These are phyloP conservation scores for Nipponacmea schrenckii DNA, from an alignment of 2,888 invertebrate genomes.

Conservation along the genomic window DNA sequence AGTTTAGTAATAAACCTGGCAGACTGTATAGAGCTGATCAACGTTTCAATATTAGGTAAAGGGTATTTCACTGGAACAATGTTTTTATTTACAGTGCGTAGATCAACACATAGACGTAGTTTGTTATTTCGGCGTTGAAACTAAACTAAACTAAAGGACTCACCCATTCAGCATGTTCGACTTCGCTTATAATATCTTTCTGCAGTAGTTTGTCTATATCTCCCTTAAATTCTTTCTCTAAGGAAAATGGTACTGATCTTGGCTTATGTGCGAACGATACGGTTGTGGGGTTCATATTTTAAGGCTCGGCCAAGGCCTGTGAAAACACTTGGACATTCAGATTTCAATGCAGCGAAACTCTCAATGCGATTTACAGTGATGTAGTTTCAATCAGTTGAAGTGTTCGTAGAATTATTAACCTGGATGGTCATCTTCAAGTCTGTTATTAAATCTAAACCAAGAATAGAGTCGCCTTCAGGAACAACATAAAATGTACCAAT, in stretches of 20 bases:
- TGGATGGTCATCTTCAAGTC: not conserved
- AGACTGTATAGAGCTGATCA: too few species aligned
- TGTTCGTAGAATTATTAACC: not conserved
- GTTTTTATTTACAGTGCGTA: too few species aligned
- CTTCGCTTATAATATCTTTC: too few species aligned
- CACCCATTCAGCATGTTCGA: too few species aligned
- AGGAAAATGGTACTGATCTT: too few species aligned
- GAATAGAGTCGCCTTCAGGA: not conserved
- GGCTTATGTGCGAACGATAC: too few species aligned
- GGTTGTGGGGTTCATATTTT: not conserved
- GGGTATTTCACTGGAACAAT: too few species aligned
- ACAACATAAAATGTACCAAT: not conserved
- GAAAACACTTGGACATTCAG: not conserved
- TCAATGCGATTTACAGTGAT: not conserved
- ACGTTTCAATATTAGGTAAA: too few species aligned
- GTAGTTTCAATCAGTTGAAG: not conserved
- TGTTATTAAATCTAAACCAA: not conserved
- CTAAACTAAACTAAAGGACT: too few species aligned
- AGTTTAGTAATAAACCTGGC: too few species aligned
- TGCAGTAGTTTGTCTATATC: not conserved
- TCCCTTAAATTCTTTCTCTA: not conserved
- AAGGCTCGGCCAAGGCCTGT: not conserved
- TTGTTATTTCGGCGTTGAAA: too few species aligned
- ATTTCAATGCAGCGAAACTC: not conserved
- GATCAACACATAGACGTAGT: too few species aligned